Evolutionary conservation across 64 coral and sea anemone species (phyloP).

Genomic region (Montipora efflorescens): DNA sequence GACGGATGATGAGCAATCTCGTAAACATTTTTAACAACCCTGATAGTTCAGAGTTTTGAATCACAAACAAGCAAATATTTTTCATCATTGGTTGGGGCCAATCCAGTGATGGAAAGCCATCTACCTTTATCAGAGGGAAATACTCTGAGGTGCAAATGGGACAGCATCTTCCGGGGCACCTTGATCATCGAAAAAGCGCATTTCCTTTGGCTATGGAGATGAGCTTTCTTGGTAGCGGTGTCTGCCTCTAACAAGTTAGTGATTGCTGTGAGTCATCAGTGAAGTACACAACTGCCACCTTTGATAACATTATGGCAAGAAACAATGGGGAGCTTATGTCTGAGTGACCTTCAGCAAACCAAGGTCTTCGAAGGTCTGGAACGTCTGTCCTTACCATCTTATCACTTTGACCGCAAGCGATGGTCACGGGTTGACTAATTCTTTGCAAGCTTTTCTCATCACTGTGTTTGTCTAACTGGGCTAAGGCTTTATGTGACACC

Average conservation of each 20-base stretch:
- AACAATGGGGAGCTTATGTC: slow-evolving; percentile 27
- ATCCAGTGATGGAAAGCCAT: slow-evolving; percentile 61
- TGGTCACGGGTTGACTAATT: slow-evolving; percentile 63
- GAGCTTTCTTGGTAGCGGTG: slow-evolving; percentile 66
- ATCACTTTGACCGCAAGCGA: slow-evolving; percentile 61
- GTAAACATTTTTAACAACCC: slow-evolving; percentile 44
- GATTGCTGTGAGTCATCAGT: not conserved
- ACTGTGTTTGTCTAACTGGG: slow-evolving; percentile 59
- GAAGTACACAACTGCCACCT: slow-evolving; percentile 54
- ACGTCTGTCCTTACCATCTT: slow-evolving; percentile 60
- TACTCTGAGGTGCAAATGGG: slow-evolving; percentile 61
- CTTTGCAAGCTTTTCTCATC: slow-evolving; percentile 28
- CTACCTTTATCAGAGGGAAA: slow-evolving; percentile 27
- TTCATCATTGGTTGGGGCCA: slow-evolving; percentile 63
- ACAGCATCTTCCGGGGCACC: slow-evolving; percentile 49
- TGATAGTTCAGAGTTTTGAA: slow-evolving; percentile 52
- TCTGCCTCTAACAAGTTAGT: slow-evolving; percentile 51
- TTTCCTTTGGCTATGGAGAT: slow-evolving; percentile 49
- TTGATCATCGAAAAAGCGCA: slow-evolving; percentile 14
- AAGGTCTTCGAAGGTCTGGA: slow-evolving; percentile 55
- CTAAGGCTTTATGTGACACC: slow-evolving; percentile 67
- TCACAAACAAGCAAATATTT: slow-evolving; percentile 65
- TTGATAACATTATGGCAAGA: slow-evolving; percentile 30
- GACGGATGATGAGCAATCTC: slow-evolving; percentile 51
- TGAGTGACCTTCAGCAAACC: slow-evolving; percentile 59